A percentile compares a stretch with the other conserved stretches of the same genome.
These are phyloP conservation scores for Malacosoma neustria DNA, from an alignment of 2,888 invertebrate genomes.

Conservation along the genomic window DNA sequence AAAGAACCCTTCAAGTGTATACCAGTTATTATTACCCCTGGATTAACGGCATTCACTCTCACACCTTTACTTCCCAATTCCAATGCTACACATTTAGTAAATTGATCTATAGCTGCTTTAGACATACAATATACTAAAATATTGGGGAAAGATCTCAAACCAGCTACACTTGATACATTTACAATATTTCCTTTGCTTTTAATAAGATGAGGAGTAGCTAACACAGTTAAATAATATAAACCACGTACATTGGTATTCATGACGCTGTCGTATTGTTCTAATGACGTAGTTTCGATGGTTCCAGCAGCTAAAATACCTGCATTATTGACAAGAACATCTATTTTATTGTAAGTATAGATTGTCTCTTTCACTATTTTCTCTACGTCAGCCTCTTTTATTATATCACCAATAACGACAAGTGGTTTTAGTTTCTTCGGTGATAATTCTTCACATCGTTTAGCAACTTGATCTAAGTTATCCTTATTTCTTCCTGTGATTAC, in stretches of 20 bases:
- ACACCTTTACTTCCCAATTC: conserved; percentile 84
- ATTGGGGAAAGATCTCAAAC: conserved; percentile 86
- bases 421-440: conserved; percentile 42
- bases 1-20: conserved; percentile 76
- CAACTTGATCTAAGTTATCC: conserved; percentile 76
- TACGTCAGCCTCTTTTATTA: conserved; percentile 78
- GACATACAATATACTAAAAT: conserved; percentile 89
- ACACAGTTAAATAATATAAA: conserved; percentile 82
- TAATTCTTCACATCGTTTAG: conserved; percentile 57
- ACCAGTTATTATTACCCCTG: conserved; percentile 89
- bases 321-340: conserved; percentile 87
- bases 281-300: conserved; percentile 82
- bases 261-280: conserved; percentile 87
- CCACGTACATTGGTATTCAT: conserved; percentile 88
- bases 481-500: conserved; percentile 78
- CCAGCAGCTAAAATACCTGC: conserved; percentile 86
- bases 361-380: conserved; percentile 77
- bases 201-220: conserved; percentile 86
- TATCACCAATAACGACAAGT: conserved; percentile 71
- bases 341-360: conserved; percentile 75
- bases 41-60: conserved; percentile 90
- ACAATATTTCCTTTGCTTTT: conserved; percentile 87
- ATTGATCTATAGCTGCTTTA: conserved; percentile 92
- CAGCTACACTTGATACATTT: conserved; percentile 92
- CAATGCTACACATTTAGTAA: conserved; percentile 89